These are phyloP conservation scores for Muntiacus reevesi DNA, from an alignment of 2,113 vertebrate species.

Conservation along the genomic window DNA sequence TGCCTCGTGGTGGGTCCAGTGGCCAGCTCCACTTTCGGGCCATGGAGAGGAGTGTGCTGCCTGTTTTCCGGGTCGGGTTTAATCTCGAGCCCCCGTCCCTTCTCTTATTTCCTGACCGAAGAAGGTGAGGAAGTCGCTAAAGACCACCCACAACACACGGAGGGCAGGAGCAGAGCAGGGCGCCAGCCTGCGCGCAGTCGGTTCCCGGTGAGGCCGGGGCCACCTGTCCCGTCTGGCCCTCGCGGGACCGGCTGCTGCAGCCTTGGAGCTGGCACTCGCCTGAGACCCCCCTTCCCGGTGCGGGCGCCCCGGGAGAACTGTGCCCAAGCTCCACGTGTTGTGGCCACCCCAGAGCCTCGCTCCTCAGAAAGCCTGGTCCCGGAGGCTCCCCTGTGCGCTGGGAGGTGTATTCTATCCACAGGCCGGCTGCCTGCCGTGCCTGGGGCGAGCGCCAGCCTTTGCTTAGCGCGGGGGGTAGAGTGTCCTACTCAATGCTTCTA, in stretches of 20 bases:
- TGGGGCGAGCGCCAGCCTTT: accelerated
- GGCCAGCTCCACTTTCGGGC: accelerated
- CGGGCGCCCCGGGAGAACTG: accelerated
- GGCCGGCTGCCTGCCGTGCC: not conserved
- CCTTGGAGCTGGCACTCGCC: accelerated
- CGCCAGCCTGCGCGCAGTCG: accelerated
- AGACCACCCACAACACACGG: accelerated
- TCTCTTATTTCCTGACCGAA: not conserved
- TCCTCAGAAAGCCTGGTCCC: no score
- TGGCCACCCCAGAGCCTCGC: accelerated
- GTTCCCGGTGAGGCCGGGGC: not conserved
- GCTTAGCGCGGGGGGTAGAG: accelerated
- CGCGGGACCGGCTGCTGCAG: accelerated
- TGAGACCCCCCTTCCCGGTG: accelerated
- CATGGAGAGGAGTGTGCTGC: not conserved
- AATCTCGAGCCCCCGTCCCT: accelerated
- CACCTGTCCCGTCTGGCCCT: not conserved
- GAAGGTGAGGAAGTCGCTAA: accelerated
- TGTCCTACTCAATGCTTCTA: accelerated
- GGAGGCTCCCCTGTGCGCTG: accelerated
- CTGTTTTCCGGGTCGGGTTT: accelerated
- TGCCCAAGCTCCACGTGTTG: accelerated
- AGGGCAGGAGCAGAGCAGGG: accelerated
- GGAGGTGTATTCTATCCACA: accelerated
- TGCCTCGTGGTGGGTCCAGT: accelerated